Percentiles rank a stretch among this genome's conserved stretches.
phyloP scores from a whole-genome alignment of 2,797 vertebrate genomes.

The Sebastes diploproa region DNA sequence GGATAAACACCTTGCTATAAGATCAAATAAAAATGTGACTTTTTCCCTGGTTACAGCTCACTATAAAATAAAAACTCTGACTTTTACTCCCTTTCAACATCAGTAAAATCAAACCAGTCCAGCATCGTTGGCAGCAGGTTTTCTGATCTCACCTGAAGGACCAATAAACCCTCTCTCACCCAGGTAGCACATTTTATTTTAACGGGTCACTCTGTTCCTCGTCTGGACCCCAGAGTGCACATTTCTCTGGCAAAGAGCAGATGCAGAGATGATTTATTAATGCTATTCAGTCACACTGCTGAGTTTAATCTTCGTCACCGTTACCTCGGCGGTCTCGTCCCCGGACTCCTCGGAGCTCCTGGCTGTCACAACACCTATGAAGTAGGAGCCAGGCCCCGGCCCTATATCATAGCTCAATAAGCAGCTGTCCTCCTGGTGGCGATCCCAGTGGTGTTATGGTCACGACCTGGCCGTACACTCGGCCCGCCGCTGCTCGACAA shows the following conservation, averaged over 20 bases:
- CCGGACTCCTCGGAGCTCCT: slow-evolving; percentile 2
- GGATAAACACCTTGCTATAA: neutral
- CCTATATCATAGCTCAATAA: slow-evolving; percentile 63
- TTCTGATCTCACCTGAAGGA: neutral
- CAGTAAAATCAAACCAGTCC: neutral
- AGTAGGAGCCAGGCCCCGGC: slow-evolving; percentile 16
- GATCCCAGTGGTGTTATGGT: slow-evolving; percentile 37
- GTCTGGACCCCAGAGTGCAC: neutral
- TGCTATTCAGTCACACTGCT: slow-evolving; percentile 43
- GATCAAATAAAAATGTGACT: neutral
- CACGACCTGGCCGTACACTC: slow-evolving; percentile 29
- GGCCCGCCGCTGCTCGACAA: slow-evolving; percentile 6
- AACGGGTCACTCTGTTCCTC: slow-evolving; percentile 10
- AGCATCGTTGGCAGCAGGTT: neutral
- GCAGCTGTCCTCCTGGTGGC: slow-evolving; percentile 23
- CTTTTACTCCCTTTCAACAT: neutral
- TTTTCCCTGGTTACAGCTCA: slow-evolving; percentile 3
- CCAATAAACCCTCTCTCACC: neutral
- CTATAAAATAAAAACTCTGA: neutral
- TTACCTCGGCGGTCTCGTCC: slow-evolving; percentile 35
- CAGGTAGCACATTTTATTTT: slow-evolving; percentile 31
- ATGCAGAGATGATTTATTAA: slow-evolving; percentile 61
- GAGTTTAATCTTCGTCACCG: slow-evolving; percentile 59
- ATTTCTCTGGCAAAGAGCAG: slow-evolving; percentile 22
- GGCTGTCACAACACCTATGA: slow-evolving; percentile 48